A percentile compares a stretch with the other conserved stretches of the same genome.
These are phyloP conservation scores for Anagrus nilaparvatae DNA, from an alignment of 1,140 invertebrate genomes.

Conservation along the genomic window DNA sequence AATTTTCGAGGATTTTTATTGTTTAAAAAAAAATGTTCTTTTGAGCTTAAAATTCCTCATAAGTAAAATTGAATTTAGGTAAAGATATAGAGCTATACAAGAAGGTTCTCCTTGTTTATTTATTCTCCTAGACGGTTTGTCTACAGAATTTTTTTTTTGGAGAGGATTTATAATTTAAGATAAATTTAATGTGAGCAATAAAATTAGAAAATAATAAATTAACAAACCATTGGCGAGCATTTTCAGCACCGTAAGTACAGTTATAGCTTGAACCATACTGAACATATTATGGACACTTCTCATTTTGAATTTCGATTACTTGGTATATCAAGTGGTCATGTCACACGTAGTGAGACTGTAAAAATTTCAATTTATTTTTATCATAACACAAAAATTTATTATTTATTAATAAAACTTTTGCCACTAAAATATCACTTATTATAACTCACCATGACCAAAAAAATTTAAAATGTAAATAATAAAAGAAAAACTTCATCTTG, in stretches of 20 bases:
- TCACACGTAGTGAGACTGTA: slow-evolving; percentile 24
- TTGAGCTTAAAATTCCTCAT: too few relatives aligned
- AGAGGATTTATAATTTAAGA: too few relatives aligned
- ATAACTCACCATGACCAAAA: slow-evolving; percentile 5
- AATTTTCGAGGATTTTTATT: too few relatives aligned
- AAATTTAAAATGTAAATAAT: slow-evolving; percentile 2
- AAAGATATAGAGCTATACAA: too few relatives aligned
- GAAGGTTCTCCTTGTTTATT: too few relatives aligned
- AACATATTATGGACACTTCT: slow-evolving; percentile 47
- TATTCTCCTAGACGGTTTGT: too few relatives aligned
- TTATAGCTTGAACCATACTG: slow-evolving; percentile 73
- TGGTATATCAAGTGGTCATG: slow-evolving; percentile 32
- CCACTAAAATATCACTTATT: background rate
- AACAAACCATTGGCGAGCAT: slow-evolving; percentile 69
- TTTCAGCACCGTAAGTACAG: slow-evolving; percentile 69
- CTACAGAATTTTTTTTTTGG: too few relatives aligned
- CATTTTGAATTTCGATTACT: slow-evolving; percentile 44
- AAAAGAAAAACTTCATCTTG: slow-evolving; percentile 8
- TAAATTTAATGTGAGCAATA: too few relatives aligned
- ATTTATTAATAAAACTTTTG: background rate
- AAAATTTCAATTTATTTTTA: slow-evolving; percentile 4
- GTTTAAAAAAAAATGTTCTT: too few relatives aligned
- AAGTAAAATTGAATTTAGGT: too few relatives aligned
- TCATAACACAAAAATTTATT: background rate
- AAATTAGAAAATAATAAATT: slow-evolving; percentile 4